Base-by-base conservation (phyloP, 1,140 invertebrate genomes). In the Euborellia annulipes region DNA sequence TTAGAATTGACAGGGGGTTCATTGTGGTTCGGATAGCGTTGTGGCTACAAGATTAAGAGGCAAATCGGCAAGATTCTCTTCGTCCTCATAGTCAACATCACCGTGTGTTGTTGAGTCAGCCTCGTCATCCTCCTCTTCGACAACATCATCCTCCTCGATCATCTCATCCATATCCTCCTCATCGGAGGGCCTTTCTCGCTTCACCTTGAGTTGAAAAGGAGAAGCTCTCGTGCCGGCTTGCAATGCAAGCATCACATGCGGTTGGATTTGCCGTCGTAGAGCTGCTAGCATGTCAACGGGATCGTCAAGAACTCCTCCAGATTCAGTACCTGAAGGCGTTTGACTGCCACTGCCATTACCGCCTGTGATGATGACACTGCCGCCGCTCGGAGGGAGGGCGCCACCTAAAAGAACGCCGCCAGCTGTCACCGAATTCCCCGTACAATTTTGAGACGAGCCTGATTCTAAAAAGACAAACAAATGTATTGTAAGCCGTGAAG, bases 241-340 rank as follows among this genome's bases (percentile, higher is more conserved):
- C 4, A 63, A 61, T 6, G 74, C 74, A 61, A 76, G 73, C 61
- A 76, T 68, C 40, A 76, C 54, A 51, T 76, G 73, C 27, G 75
- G 74, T 50, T 76, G 74, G 52, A 77, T 71, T 58, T 73, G 72
- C 17, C 72, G 64, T 7, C 74, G 67, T 48, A 76, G 59, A 38
- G 75, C 75, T 27, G 70, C 71, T 48, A 78, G 59, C 68, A 78
- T 75, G n/a, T 74, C 72, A 32, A 71, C 71, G 52, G 62, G 66
- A 49, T 66, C 52, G 41, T 57, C 55, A 20, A 16, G 19, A 32
- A 61, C 7, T 63, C 58, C 46, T 65, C 67, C 60, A 63, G 62
- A 51, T 58, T 62, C 55, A 61, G 64, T 16, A 52, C 54, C 20
- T 54, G 23, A 27, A 27, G 23, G 53, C 47, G 57, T 45, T 53